Base-by-base conservation (phyloP, 1,140 invertebrate species). In the Augochlora pura region DNA sequence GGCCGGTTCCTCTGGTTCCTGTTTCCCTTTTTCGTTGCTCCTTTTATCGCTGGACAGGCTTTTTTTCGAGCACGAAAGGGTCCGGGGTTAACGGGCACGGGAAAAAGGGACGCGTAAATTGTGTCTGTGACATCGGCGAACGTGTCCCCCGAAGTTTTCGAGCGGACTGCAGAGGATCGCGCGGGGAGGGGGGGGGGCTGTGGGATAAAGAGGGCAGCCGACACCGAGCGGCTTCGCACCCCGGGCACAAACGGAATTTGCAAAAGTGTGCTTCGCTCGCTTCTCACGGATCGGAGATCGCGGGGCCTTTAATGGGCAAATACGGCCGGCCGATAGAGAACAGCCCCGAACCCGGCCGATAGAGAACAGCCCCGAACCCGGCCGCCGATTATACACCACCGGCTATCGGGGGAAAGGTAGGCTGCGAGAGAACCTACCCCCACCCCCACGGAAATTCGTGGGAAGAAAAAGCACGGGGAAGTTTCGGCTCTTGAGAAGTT, bases 181-280 rank as follows among this genome's bases (percentile, higher is more conserved):
- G 16, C 16, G 18, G 16, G 46, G 46, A 1, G 49, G 5, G 49
- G 5, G 16, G 49, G 2, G n/a, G 16, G 18, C 65, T n/a, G n/a
- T n/a, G n/a, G n/a, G n/a, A n/a, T n/a, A n/a, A n/a, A n/a, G n/a
- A n/a, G n/a, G n/a, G n/a, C n/a, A n/a, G 12, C 32, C 7, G n/a
- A 38, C 32, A 38, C n/a, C 25, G 25, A 32, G 1, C n/a, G 49
- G 16, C 49, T 46, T 25, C 14, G 25, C 67, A 54, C 46, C 52
- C 23, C 42, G 14, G 67, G 72, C 69, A 49, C 68, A 72, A 85
- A 63, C 39, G 67, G 68, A 85, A 85, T 85, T 84, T 72, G n/a
- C 62, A 81, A 84, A 85, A 64, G 67, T 57, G 68, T n/a, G n/a
- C n/a, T 6, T 38, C 52, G 39, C 46, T 49, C 38, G 10, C 39